Evolutionary conservation across 1,140 invertebrate genomes (phyloP), one percentile per base, ranked within the genome.

Genomic region (Oryctes rhinoceros): DNA sequence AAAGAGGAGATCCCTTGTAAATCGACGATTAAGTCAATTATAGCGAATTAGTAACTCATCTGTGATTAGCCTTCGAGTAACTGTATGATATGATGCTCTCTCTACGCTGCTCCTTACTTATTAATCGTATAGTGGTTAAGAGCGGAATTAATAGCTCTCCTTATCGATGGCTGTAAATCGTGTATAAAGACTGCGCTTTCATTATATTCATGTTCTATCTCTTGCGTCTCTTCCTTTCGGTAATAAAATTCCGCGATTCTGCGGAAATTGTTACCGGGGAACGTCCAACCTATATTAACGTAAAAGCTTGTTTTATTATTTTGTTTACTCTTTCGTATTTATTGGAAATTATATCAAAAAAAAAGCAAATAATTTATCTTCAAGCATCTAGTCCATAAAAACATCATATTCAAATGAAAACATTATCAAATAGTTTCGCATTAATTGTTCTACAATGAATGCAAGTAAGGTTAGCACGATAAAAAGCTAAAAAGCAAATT

Each of bases 21-120:
- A 85, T 86, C 84, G 85, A 84, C 84, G 85, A 84, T 85, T 83
- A 85, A 86, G 83, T 85, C 84, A 83, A 86, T 85, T 86, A 85
- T 81, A 67, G 82, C 85, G 81, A 85, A 86, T 86, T 85, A 85
- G 81, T 82, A 83, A 77, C 82, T 84, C 81, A 80, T 37, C 81
- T 76, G 67, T 80, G 82, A 84, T 84, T 82, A 83, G 81, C 80
- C 71, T 71, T 2, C 15, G 65, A 24, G 24, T 71, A 71, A 5
- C 53, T 71, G 24, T 35, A 35, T 37, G 24, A 30, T 71, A 71
- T 71, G 24, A 71, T 71, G 24, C 20, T 30, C 24, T 30, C 24
- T 30, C 24, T 37, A 13, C 20, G 39, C 39, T 44, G 5, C 39
- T 44, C 39, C 39, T 44, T 71, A 15, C 20, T 71, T 71, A 71